Conservation (phyloP, 2,888 invertebrate genomes). For the Drosophila emarginata region DNA sequence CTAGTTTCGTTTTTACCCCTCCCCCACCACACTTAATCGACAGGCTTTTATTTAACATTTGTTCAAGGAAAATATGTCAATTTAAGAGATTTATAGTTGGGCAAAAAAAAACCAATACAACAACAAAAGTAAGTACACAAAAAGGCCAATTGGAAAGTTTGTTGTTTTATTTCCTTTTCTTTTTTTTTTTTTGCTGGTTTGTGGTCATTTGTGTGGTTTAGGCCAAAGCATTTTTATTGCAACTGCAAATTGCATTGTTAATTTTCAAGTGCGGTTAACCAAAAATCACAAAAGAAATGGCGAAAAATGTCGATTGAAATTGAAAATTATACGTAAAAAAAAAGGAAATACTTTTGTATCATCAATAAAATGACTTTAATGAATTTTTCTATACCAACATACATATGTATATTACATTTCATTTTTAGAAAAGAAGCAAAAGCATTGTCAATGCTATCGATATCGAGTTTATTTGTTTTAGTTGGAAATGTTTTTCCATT, state of each 20-base stretch:
- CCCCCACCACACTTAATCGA: not conserved
- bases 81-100: slow-evolving; percentile 28
- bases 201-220: slow-evolving; percentile 11
- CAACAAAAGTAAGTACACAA: not conserved
- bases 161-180: not conserved
- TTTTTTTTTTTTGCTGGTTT: not conserved
- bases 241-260: slow-evolving; percentile 49
- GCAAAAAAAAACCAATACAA: not conserved
- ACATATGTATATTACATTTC: not conserved
- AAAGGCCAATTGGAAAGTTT: slow-evolving; percentile 20
- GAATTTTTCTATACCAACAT: not conserved
- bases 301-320: slow-evolving; percentile 22
- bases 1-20: not conserved
- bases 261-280: slow-evolving; percentile 61
- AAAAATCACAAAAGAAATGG: slow-evolving; percentile 27
- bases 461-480: slow-evolving; percentile 6
- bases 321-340: not conserved
- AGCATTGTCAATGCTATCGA: not conserved
- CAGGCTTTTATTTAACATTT: slow-evolving; percentile 26
- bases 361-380: not conserved
- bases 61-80: slow-evolving; percentile 30
- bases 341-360: too few relatives aligned
- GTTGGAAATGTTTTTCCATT: not conserved
- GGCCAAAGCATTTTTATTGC: slow-evolving; percentile 14
- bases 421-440: not conserved